Percentiles rank a stretch among this genome's conserved stretches.
Conservation (phyloP, 1,140 invertebrate species). For the Ceratitis capitata region DNA sequence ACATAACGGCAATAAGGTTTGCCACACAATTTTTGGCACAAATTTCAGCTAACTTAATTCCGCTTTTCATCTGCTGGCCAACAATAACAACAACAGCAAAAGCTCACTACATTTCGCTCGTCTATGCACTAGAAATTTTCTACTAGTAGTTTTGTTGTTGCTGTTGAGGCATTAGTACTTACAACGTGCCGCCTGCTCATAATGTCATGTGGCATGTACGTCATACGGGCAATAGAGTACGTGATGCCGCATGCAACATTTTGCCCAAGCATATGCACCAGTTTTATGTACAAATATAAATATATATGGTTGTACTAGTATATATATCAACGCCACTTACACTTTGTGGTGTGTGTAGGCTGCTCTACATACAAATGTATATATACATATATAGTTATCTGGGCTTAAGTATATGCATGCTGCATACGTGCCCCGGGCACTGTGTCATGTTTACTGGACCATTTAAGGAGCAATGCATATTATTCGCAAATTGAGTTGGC, state of each 20-base stretch:
- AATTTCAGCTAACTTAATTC: conserved; percentile 11
- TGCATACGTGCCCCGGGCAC: conserved; percentile 34
- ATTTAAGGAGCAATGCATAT: conserved; percentile 13
- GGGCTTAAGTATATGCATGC: no score
- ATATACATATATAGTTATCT: no score
- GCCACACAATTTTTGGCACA: conserved; percentile 18
- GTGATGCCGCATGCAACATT: conserved; percentile 32
- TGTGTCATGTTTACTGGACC: conserved; percentile 38
- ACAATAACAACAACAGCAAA: background rate
- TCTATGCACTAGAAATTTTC: no score
- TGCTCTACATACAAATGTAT: background rate
- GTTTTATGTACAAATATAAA: background rate
- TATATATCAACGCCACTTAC: background rate
- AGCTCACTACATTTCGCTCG: background rate
- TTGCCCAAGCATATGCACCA: background rate
- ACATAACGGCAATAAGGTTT: conserved; percentile 7
- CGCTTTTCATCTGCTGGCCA: background rate
- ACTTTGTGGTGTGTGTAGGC: background rate
- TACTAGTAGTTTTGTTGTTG: background rate
- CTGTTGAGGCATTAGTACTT: background rate
- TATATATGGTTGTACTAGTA: no score
- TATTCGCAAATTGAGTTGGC: background rate
- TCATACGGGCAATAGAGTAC: conserved; percentile 9
- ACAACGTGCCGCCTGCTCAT: conserved; percentile 12
- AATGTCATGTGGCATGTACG: conserved; percentile 16